Evolutionary conservation across 1,140 invertebrate genomes (phyloP), one percentile per base, ranked within the genome.

Genomic region (Meloidogyne chitwoodi): DNA sequence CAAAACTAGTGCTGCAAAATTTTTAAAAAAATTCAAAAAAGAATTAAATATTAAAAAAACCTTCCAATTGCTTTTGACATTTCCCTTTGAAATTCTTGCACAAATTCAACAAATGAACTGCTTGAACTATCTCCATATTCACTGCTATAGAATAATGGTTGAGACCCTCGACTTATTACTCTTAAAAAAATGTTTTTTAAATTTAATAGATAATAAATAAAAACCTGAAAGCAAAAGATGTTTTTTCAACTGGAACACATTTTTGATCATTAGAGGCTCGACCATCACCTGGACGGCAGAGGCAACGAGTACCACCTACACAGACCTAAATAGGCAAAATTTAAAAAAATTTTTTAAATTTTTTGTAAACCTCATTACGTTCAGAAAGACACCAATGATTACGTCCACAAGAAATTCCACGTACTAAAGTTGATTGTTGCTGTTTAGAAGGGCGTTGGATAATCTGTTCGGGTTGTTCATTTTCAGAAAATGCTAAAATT

Each of bases 91-190:
- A 86, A 86, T 62, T 81, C 78, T 22, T 86, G 76, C 2, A 83
- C 79, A 68, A 86, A 80, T 77, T 86, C 82, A 34, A 87, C 80
- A 66, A 87, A 86, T 14, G 78, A 26, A 34, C 77, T 75, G 38
- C 76, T 82, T n/a, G 74, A 74, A 24, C 73, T 74, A 44, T 85
- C 78, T 14, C 85, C 85, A 56, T 77, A 86, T 34, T 86, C 79
- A 69, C 83, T 87, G 44, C 81, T 84, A 74, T 87, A 86, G 38
- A 85, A 79, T 22, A 87, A 67, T 27, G 85, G 86, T 64, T 82
- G 67, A n/a, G 78, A 64, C 22, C 78, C 84, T 19, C 77, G 77
- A n/a, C 56, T 70, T 56, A 81, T 56, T 29, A 86, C 82, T 41
- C 85, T 80, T 24, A 87, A 56, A 56, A 6, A 0, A 19, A 16